phyloP scores from a whole-genome alignment of 2,888 invertebrate species.

The Steinernema scapterisci region DNA sequence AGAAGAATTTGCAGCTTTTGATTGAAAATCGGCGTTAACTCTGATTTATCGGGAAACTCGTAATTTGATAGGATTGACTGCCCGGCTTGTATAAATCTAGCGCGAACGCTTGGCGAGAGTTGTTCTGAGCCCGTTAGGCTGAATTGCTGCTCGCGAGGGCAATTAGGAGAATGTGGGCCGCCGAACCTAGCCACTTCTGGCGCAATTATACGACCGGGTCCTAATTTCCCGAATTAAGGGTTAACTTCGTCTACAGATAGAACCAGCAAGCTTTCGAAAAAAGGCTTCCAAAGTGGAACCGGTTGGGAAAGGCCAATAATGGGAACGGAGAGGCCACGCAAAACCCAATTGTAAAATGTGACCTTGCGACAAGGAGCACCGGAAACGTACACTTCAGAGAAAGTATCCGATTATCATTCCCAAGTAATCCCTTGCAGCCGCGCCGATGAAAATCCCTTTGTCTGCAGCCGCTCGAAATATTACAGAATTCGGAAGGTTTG shows the following conservation, averaged over 20 bases:
- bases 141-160: conserved; percentile 23
- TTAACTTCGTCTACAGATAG: background rate
- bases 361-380: background rate
- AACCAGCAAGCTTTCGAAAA: background rate
- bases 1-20: too few relatives aligned
- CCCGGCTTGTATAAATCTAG: conserved; percentile 1
- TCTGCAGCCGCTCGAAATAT: background rate
- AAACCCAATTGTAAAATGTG: background rate
- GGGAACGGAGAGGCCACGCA: background rate
- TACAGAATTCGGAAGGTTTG: background rate
- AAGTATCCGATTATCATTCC: background rate
- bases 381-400: background rate
- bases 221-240: background rate
- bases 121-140: background rate
- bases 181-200: background rate
- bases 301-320: background rate
- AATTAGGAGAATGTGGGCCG: conserved; percentile 16
- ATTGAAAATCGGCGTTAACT: too few relatives aligned
- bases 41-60: too few relatives aligned
- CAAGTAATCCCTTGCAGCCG: background rate
- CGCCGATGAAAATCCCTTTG: background rate
- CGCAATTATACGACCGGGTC: background rate
- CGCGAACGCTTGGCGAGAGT: background rate
- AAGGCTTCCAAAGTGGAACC: background rate
- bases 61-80: background rate